Percentiles rank a stretch among this genome's conserved stretches.
Evolutionary conservation across 2,113 vertebrate species (phyloP).

Genomic region (Cheilinus undulatus): DNA sequence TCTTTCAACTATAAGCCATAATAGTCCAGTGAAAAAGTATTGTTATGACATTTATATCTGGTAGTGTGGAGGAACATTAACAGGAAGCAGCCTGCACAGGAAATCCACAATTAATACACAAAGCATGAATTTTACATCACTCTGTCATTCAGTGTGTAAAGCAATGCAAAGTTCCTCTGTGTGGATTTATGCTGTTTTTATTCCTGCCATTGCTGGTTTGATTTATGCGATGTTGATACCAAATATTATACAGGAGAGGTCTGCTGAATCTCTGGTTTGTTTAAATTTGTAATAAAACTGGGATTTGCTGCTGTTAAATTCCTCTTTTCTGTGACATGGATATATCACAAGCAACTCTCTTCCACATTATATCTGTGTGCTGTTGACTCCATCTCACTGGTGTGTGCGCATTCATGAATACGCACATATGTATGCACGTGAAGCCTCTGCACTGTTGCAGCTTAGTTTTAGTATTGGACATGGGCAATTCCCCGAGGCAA

Average conservation of each 20-base stretch:
- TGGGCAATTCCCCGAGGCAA: constrained; percentile 71
- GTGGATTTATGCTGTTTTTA: constrained; percentile 37
- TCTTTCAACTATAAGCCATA: constrained; percentile 1
- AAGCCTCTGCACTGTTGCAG: constrained; percentile 43
- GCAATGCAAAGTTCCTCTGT: constrained; percentile 42
- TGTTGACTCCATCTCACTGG: neutral
- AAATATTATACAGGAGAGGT: constrained; percentile 51
- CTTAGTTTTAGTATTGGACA: constrained; percentile 74
- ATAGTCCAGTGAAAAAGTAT: neutral
- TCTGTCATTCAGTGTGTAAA: constrained; percentile 31
- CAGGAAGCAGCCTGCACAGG: constrained; percentile 1
- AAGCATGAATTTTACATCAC: constrained; percentile 9
- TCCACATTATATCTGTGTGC: constrained; percentile 26
- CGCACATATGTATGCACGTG: constrained; percentile 62
- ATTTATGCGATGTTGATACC: constrained; percentile 60
- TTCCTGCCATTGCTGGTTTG: constrained; percentile 41
- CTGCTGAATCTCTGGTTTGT: constrained; percentile 47
- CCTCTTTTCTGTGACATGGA: constrained; percentile 38
- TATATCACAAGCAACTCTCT: constrained; percentile 61
- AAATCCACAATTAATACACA: neutral
- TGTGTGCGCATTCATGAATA: constrained; percentile 60
- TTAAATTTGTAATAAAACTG: constrained; percentile 56
- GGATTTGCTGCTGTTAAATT: constrained; percentile 50
- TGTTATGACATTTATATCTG: constrained; percentile 16
- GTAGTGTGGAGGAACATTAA: constrained; percentile 1